Evolutionary conservation across 2,888 invertebrate genomes (phyloP), one percentile per base, ranked within the genome.

Genomic region (Gastrophysa polygoni): DNA sequence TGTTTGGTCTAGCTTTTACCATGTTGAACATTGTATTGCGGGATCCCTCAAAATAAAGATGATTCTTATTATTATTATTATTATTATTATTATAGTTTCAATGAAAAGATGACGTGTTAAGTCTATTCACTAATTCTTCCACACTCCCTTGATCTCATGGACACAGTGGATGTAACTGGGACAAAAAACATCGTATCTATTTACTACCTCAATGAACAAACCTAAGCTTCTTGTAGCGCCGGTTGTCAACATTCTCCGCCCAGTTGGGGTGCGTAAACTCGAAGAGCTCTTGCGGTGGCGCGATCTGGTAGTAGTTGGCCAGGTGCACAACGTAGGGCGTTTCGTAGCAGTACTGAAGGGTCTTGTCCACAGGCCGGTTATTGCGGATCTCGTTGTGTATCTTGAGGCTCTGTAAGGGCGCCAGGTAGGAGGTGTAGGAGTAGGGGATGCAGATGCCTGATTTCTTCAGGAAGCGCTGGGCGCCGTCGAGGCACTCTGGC

Each of bases 401-500:
- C 73, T 94, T 91, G 0, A 93, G 87, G 0, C 96, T 96, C 80
- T 95, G 95, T n/a, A 98, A 85, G 0, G 99, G 99, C 57, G 92
- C 91, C 34, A 97, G 85, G 80, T 91, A 96, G 0, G 98, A 98
- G 0, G 91, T 93, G 75, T 98, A 98, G 54, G 88, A 87, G 68
- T 82, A 83, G 0, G 98, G 98, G 81, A 98, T 98, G 74, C 94
- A 95, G 68, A 98, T 90, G 17, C 98, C 98, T 77, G 89, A 90
- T 82, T 90, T 89, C 83, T 91, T 91, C 4, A 98, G 83, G 68
- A 96, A 90, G 38, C 90, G 87, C 72, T 95, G 92, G 1, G 96
- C 96, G 1, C 97, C 96, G 82, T 98, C 97, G 52, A 98, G 85
- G 81, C 98, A 98, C 82, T 99, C 99, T 0, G 99, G 99, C 0